A percentile compares a stretch with the other conserved stretches of the same genome.
Conservation (phyloP, 2,113 vertebrate genomes). For the Lanius collurio region DNA sequence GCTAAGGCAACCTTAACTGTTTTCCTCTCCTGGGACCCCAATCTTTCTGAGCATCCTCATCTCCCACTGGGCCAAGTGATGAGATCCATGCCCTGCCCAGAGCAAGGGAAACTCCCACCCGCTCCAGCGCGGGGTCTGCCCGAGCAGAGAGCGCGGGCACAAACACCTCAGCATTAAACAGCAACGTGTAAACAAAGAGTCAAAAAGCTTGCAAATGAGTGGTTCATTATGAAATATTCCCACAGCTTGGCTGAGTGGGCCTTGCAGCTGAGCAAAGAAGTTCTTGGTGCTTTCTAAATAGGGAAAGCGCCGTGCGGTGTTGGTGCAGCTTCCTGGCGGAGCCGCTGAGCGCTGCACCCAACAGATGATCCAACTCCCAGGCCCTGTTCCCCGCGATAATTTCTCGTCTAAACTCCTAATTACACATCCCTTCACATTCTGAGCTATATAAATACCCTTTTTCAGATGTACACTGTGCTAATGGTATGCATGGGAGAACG, state of each 20-base stretch:
- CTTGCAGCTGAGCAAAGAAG: background rate
- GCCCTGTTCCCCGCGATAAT: background rate
- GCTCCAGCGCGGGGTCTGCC: rapidly evolving
- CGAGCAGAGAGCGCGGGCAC: rapidly evolving
- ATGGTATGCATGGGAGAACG: conserved; percentile 47
- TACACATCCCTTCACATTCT: conserved; percentile 40
- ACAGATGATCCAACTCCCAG: conserved; percentile 43
- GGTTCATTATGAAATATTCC: background rate
- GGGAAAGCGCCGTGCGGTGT: background rate
- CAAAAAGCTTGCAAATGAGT: background rate
- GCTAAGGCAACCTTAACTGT: background rate
- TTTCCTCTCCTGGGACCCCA: background rate
- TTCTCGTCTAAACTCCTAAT: conserved; percentile 49
- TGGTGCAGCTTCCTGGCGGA: background rate
- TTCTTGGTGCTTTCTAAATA: conserved; percentile 3
- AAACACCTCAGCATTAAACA: background rate
- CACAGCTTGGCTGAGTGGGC: conserved; percentile 53
- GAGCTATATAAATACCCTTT: conserved; percentile 46
- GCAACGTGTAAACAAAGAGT: background rate
- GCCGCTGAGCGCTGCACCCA: background rate
- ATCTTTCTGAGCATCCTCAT: background rate
- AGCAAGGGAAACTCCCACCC: background rate
- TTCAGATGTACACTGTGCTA: conserved; percentile 62
- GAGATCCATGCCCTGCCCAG: background rate
- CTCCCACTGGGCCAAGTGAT: background rate